These are phyloP conservation scores for Salvelinus namaycush DNA, from an alignment of 2,113 vertebrate species.

Conservation along the genomic window DNA sequence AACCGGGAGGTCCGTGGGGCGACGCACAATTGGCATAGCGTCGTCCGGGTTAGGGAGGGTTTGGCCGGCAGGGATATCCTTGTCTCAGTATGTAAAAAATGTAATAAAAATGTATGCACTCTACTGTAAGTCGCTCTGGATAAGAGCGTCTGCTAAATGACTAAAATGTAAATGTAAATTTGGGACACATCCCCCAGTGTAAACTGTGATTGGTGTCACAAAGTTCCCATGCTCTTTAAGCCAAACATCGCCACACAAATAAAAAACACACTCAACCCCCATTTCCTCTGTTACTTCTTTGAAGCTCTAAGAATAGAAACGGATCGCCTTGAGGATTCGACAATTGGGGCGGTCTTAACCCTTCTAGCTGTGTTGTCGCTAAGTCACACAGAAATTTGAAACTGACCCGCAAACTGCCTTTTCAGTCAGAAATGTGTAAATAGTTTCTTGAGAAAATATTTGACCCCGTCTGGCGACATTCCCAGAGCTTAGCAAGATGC, in stretches of 20 bases:
- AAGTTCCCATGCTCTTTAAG: constrained; percentile 53
- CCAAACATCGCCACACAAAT: constrained; percentile 8
- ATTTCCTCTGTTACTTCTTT: constrained; percentile 27
- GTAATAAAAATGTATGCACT: too few relatives aligned
- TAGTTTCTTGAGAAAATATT: background rate
- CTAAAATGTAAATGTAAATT: too few relatives aligned
- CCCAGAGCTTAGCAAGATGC: background rate
- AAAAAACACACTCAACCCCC: constrained; percentile 8
- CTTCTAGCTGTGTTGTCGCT: background rate
- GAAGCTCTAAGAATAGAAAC: constrained; percentile 38
- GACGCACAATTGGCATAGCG: too few relatives aligned
- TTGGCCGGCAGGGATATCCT: too few relatives aligned
- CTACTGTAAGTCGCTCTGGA: too few relatives aligned
- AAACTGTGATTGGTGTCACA: constrained; percentile 18
- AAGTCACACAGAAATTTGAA: background rate
- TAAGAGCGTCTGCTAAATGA: too few relatives aligned
- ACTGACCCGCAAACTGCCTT: background rate
- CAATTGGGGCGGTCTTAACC: background rate
- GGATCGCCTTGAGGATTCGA: constrained; percentile 42
- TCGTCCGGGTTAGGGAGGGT: too few relatives aligned
- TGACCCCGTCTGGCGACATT: background rate
- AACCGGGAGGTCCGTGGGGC: too few relatives aligned
- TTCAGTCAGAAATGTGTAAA: background rate
- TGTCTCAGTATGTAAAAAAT: too few relatives aligned
- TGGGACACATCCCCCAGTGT: background rate